Conservation (phyloP, 2,113 vertebrate genomes). For the Nibea coibor region DNA sequence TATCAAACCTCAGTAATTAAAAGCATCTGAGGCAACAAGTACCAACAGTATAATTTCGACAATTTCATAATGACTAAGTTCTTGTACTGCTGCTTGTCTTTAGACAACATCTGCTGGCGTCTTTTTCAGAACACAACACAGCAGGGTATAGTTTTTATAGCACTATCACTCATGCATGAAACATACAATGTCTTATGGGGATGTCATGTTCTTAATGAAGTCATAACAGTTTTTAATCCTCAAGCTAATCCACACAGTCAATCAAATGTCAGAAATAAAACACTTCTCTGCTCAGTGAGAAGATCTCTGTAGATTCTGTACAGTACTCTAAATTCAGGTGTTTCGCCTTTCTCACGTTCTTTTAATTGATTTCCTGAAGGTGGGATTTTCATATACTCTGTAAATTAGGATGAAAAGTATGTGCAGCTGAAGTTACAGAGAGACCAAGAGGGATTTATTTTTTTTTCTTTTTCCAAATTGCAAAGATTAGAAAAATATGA, state of each 20-base stretch:
- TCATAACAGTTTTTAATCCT: background rate
- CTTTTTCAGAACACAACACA: background rate
- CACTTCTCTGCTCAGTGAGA: background rate
- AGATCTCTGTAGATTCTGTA: background rate
- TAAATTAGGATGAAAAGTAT: slow-evolving; percentile 49
- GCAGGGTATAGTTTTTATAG: background rate
- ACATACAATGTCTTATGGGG: background rate
- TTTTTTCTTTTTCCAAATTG: slow-evolving; percentile 19
- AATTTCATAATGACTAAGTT: background rate
- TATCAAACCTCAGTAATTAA: background rate
- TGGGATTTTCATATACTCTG: slow-evolving; percentile 32
- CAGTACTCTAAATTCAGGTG: background rate
- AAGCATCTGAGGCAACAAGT: background rate
- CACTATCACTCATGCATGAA: background rate
- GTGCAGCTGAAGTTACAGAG: slow-evolving; percentile 38
- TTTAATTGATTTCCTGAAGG: slow-evolving; percentile 39
- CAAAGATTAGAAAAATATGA: slow-evolving; percentile 35
- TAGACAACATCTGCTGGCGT: background rate
- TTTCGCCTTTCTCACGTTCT: background rate
- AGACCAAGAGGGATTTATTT: slow-evolving; percentile 20
- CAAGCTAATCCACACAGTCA: background rate
- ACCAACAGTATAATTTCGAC: background rate
- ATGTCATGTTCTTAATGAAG: background rate
- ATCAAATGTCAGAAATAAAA: background rate
- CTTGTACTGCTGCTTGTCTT: background rate